phyloP scores from a whole-genome alignment of 1,140 invertebrate genomes.

The Xylocopa sonorina region DNA sequence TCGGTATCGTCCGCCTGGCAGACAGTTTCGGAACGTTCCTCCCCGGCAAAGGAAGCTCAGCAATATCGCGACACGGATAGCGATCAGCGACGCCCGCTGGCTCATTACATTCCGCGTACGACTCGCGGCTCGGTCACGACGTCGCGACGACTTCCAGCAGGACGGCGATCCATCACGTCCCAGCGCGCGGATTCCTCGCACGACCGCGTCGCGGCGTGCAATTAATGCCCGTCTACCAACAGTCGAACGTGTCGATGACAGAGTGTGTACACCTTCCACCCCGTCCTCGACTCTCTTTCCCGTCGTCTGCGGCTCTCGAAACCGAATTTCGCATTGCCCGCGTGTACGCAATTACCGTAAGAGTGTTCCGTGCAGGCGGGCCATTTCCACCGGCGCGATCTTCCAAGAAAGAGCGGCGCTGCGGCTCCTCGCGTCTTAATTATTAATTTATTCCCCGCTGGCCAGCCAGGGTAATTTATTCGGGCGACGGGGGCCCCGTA shows the following conservation, averaged over 20 bases:
- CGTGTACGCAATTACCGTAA: conserved; percentile 16
- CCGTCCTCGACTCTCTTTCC: too few species aligned
- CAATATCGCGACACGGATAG: conserved; percentile 30
- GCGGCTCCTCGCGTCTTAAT: conserved; percentile 8
- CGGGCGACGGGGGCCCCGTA: conserved; percentile 1
- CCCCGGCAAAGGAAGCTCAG: neutral
- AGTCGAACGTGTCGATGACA: conserved; percentile 16
- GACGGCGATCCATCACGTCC: conserved; percentile 66
- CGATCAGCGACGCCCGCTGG: conserved; percentile 28
- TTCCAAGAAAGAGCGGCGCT: conserved; percentile 36
- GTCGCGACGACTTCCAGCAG: conserved; percentile 56
- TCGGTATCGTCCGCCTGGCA: too few species aligned
- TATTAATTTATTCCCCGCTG: conserved; percentile 39
- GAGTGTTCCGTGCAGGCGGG: too few species aligned
- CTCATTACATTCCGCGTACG: conserved; percentile 62
- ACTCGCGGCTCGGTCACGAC: conserved; percentile 45
- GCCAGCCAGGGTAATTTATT: conserved; percentile 41
- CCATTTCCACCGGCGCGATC: neutral
- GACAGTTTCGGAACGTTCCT: neutral
- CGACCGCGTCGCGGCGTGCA: conserved; percentile 50
- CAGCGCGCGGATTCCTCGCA: conserved; percentile 67
- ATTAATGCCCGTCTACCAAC: conserved; percentile 48
- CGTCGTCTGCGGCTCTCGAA: too few species aligned
- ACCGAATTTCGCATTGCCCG: conserved; percentile 1
- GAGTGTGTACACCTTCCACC: neutral